Evolutionary conservation across 2,113 vertebrate species (phyloP), one percentile per base, ranked within the genome.

Genomic region (Tympanuchus pallidicinctus): DNA sequence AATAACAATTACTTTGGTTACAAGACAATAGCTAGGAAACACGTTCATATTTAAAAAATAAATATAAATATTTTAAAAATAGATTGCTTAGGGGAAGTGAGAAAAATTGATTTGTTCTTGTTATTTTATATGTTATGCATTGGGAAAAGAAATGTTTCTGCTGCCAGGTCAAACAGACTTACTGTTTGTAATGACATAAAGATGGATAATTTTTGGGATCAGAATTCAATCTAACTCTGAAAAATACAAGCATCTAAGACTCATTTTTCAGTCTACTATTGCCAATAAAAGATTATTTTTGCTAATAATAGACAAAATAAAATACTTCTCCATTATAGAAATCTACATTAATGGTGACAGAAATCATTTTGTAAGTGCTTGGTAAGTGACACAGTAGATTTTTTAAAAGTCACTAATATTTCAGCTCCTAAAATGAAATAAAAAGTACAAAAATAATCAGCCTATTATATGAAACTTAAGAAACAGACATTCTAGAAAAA

Each of bases 201-300:
- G 42, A 93, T 81, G 89, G 32, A 90, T 61, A 70, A 0, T 25
- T 69, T 87, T 87, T 66, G 28, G 3, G 93, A 92, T 84, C 47
- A 86, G 50, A 94, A 90, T 82, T 95, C 74, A 91, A 48, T 86
- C 82, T 95, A 90, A 79, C n/a, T 17, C 54, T 75, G 42, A 86
- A 95, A 88, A 50, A 3, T 69, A 90, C 95, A 40, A 77, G 36
- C 61, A 81, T 81, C 64, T 94, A 66, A 95, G 80, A 73, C 59
- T 92, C 3, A 76, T 94, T 97, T 95, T 85, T 95, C 74, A 92
- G 79, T 76, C 65, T 81, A 88, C 17, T 90, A 9, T 78, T 96
- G 91, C 65, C 79, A 97, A 76, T 84, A 92, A 70, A 85, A 50
- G 34, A 36, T 2, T 86, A 19, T 25, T 96, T 97, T 94, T 90